These are phyloP conservation scores for Sinocyclocheilus maitianheensis DNA, from an alignment of 2,113 vertebrate genomes.

Conservation along the genomic window DNA sequence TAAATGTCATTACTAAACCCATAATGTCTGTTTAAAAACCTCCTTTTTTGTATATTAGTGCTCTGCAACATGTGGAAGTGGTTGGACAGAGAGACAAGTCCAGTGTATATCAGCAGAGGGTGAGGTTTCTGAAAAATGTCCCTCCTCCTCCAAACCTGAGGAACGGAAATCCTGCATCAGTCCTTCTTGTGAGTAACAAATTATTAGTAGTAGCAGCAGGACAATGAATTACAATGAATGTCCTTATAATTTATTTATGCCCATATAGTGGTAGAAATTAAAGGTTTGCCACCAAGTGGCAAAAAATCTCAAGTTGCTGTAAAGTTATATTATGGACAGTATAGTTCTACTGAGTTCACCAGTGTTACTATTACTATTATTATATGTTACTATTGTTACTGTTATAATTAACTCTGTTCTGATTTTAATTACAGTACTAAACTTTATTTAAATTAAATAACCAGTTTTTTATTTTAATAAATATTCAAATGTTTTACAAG, in stretches of 20 bases:
- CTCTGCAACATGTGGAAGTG: slow-evolving; percentile 85
- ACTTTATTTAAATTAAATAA: too few species aligned
- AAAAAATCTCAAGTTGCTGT: too few species aligned
- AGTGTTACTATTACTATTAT: too few species aligned
- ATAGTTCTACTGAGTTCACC: too few species aligned
- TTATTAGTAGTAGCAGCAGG: slow-evolving; percentile 42
- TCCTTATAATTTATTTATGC: neutral
- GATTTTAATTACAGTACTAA: too few species aligned
- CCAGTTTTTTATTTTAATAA: too few species aligned
- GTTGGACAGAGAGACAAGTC: slow-evolving; percentile 86
- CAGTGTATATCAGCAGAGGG: slow-evolving; percentile 83
- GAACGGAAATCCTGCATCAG: slow-evolving; percentile 81
- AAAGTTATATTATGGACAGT: too few species aligned
- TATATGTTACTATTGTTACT: too few species aligned
- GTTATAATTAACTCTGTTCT: too few species aligned
- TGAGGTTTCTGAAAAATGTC: slow-evolving; percentile 78
- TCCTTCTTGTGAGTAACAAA: slow-evolving; percentile 84
- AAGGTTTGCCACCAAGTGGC: too few species aligned
- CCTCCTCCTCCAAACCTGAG: slow-evolving; percentile 76
- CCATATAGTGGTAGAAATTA: neutral
- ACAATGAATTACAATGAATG: neutral
- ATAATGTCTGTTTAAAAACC: neutral
- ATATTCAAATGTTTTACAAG: too few species aligned
- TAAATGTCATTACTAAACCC: neutral
- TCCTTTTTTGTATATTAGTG: slow-evolving; percentile 74